Evolutionary conservation across 2,113 vertebrate genomes (phyloP), one percentile per base, ranked within the genome.

Genomic region (Garra rufa): DNA sequence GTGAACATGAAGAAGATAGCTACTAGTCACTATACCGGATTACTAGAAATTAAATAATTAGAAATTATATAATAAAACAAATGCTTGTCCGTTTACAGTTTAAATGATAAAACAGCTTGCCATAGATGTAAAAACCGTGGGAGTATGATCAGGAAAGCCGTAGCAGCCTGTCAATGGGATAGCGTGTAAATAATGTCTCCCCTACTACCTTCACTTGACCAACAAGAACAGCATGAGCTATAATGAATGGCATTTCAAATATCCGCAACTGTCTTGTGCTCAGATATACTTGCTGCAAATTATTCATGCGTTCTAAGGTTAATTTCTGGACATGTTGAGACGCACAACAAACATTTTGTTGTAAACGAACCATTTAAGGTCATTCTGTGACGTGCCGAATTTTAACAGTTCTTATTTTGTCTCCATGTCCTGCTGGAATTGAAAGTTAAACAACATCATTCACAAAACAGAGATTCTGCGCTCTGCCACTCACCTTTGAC

Each of bases 401-500:
- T 26, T 6, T 26, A 38, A 17, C 30, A 44, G 26, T n/a, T 30
- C 15, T 26, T 21, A 1, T 65, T n/a, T 48, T 48, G 15, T 15
- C 46, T 19, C 21, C 38, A 13, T 17, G 11, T 41, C 28, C 19
- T 15, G 14, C 21, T 17, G 2, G 10, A 81, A 50, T 55, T 52
- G 8, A 70, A 81, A 81, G 46, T 81, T 70, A 24, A 38, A 41
- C 7, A 70, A 17, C 30, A 70, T 10, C 2, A 43, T 6, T 61
- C 6, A 15, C 8, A 28, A 82, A 81, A 61, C 6, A 55, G 14
- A 52, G 9, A 82, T 73, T 15, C 6, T 46, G 69, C 38, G 17
- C 24, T 81, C 30, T 61, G 61, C 28, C 61, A 65, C 94, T 95
- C 89, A 95, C 95, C 95, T 92, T 89, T 90, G 77, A 90, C 92